Evolutionary conservation across 1,140 invertebrate genomes (phyloP), one percentile per base, ranked within the genome.

Genomic region (Drosophila lacertosa): DNA sequence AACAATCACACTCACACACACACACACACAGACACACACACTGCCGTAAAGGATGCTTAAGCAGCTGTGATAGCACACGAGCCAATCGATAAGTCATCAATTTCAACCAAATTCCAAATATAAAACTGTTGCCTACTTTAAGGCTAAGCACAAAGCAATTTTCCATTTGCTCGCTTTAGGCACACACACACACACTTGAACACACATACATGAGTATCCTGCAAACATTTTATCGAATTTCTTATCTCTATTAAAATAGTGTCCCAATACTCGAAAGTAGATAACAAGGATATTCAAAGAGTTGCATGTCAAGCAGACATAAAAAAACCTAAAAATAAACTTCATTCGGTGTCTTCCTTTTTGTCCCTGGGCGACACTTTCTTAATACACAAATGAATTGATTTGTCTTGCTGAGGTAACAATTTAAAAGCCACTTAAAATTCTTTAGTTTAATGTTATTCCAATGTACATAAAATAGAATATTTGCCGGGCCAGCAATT

Each of bases 31-130:
- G 7, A 16, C 54, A 60, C 20, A 16, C 3, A 50, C 9, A 18
- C 7, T 53, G 48, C 37, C 16, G 20, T n/a, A 24, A 64, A 54
- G 32, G 59, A 60, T 44, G 40, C 13, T 32, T 53, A 9, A 32
- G 24, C 58, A 40, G 33, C 22, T 59, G 55, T 59, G 37, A n/a
- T n/a, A n/a, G 5, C 26, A 9, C 35, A n/a, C n/a, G n/a, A 29
- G 39, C 65, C 32, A 62, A 53, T 45, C 65, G 32, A 63, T 54
- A 63, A 55, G 22, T 29, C 66, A 63, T 69, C 66, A 53, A 63
- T 63, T 63, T 39, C 39, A 32, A 29, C 26, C 16, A 60, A 48
- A 59, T 35, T 40, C 35, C 15, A 18, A n/a, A 20, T 13, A 51
- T 26, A 60, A 59, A 60, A 67, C 20, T 62, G 40, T 68, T 62